phyloP scores from a whole-genome alignment of 2,888 invertebrate genomes.

The Plagodis pulveraria region DNA sequence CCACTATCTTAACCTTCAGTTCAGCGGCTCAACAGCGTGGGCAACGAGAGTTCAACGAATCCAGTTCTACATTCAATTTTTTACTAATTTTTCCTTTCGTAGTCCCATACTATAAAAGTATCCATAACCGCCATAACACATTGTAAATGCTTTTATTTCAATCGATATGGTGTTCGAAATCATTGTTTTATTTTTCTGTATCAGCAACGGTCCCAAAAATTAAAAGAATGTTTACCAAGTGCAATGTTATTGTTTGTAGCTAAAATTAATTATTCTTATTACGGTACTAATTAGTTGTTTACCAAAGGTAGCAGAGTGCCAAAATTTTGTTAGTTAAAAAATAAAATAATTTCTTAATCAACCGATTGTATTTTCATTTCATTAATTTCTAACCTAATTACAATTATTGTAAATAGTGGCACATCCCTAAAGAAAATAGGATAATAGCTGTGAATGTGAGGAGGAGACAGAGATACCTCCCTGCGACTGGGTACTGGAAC shows the following conservation, averaged over 20 bases:
- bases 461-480: conserved; percentile 87
- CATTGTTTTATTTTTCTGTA: too few species aligned
- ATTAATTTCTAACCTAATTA: conserved; percentile 29
- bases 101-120: too few species aligned
- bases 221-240: not conserved
- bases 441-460: conserved; percentile 85
- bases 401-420: conserved; percentile 84
- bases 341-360: not conserved
- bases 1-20: too few species aligned
- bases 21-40: too few species aligned
- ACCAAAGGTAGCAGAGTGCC: conserved; percentile 42
- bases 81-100: too few species aligned
- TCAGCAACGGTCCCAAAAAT: not conserved
- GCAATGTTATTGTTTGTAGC: not conserved
- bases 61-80: too few species aligned
- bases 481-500: conserved; percentile 89
- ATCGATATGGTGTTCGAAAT: too few species aligned
- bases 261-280: not conserved
- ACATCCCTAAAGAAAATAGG: conserved; percentile 89
- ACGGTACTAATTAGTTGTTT: conserved; percentile 20
- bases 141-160: too few species aligned
- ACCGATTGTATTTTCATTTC: not conserved
- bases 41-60: too few species aligned
- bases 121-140: too few species aligned
- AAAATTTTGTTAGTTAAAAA: conserved; percentile 37